Percentiles rank a stretch among this genome's conserved stretches.
Evolutionary conservation across 2,888 invertebrate species (phyloP).

Genomic region (Selenia dentaria): DNA sequence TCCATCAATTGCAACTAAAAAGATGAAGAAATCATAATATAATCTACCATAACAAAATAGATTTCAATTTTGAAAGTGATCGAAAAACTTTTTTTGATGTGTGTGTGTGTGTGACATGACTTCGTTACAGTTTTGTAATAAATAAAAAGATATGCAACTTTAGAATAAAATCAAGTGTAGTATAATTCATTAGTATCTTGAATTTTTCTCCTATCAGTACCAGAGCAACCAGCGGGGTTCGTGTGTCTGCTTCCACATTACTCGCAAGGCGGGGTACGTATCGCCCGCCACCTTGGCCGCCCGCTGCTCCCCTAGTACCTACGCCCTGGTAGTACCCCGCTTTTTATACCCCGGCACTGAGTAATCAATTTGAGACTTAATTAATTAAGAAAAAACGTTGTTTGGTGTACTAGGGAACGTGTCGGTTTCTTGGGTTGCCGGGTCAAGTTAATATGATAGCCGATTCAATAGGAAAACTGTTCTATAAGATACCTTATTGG

Average conservation of each 20-base stretch:
- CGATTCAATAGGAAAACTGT: not conserved
- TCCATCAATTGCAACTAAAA: no score
- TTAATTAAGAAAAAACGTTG: slow-evolving; percentile 79
- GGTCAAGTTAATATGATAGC: not conserved
- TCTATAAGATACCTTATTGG: no score
- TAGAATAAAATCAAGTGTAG: no score
- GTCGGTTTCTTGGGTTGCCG: slow-evolving; percentile 30
- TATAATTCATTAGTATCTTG: no score
- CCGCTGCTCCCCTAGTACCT: slow-evolving; percentile 72
- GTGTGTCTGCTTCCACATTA: slow-evolving; percentile 85
- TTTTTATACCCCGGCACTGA: slow-evolving; percentile 78
- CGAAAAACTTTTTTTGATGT: no score
- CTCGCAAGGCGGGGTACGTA: slow-evolving; percentile 73
- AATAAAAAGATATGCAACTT: no score
- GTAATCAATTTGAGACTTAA: slow-evolving; percentile 84
- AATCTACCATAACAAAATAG: no score
- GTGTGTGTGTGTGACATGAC: no score
- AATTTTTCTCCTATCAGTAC: slow-evolving; percentile 58
- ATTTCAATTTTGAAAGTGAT: no score
- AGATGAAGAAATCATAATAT: no score
- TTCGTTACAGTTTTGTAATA: no score
- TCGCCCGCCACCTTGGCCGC: slow-evolving; percentile 63
- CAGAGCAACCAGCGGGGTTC: slow-evolving; percentile 76
- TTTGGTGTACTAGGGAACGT: slow-evolving; percentile 1
- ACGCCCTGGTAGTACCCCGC: slow-evolving; percentile 54